phyloP scores from a whole-genome alignment of 2,888 invertebrate species.

The Ptilodon capucinus region DNA sequence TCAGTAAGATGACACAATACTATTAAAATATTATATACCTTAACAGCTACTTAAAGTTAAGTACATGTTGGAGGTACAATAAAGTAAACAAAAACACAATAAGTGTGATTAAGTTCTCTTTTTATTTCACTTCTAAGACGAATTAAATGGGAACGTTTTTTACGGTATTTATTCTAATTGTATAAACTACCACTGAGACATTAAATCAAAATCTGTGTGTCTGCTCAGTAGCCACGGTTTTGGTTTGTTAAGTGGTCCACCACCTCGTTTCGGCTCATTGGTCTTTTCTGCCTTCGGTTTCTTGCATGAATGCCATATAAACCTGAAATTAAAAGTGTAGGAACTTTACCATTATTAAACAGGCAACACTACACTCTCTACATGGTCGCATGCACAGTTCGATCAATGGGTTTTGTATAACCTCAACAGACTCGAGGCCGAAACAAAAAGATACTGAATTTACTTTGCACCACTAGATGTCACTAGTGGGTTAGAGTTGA shows the following conservation, averaged over 20 bases:
- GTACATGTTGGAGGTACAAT: too few species aligned
- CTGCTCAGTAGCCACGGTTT: conserved; percentile 75
- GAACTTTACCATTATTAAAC: too few species aligned
- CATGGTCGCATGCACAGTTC: too few species aligned
- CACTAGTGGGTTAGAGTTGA: not conserved
- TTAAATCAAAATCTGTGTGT: conserved; percentile 71
- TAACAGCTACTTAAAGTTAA: too few species aligned
- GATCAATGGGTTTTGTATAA: too few species aligned
- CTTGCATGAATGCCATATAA: conserved; percentile 75
- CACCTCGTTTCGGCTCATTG: conserved; percentile 52
- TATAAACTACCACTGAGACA: conserved; percentile 66
- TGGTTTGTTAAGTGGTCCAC: conserved; percentile 66
- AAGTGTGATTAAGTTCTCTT: not conserved
- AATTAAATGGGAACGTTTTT: not conserved
- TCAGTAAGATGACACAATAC: too few species aligned
- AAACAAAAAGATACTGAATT: too few species aligned
- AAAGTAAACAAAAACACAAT: too few species aligned
- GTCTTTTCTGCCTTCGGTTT: conserved; percentile 43
- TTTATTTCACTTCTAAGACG: not conserved
- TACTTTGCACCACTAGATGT: conserved; percentile 6
- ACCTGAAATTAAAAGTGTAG: conserved; percentile 43
- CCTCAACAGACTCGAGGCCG: too few species aligned
- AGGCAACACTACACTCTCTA: too few species aligned
- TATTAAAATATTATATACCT: too few species aligned
- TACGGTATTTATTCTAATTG: not conserved